Percentiles rank a stretch among this genome's conserved stretches.
Evolutionary conservation across 2,797 vertebrate genomes (phyloP).

Genomic region (Urophycis tenuis): DNA sequence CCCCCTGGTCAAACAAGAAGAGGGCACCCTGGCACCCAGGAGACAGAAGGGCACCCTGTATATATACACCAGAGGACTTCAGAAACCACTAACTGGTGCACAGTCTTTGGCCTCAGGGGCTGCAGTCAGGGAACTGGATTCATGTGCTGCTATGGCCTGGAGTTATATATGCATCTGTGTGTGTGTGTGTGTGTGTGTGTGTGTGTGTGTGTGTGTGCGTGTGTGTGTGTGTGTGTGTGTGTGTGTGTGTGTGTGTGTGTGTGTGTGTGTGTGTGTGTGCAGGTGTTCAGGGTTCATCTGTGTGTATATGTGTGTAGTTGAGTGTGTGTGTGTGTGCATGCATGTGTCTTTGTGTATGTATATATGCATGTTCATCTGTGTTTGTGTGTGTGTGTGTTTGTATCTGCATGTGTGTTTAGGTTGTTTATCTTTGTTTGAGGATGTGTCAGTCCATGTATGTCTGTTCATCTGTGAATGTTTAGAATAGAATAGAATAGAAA

Average conservation of each 20-base stretch:
- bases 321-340: not conserved
- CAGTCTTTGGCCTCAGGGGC: not conserved
- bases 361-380: conserved; percentile 9
- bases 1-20: not conserved
- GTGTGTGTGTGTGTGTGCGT: not conserved
- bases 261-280: not conserved
- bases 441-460: not conserved
- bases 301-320: not conserved
- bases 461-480: not conserved
- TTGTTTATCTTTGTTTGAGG: not conserved
- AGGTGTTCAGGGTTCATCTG: not conserved
- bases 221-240: not conserved
- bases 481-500: too few species aligned
- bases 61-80: not conserved
- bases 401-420: not conserved
- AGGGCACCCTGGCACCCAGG: too few species aligned
- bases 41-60: not conserved
- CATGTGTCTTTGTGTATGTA: too few species aligned
- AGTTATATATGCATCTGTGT: not conserved
- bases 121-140: conserved; percentile 1
- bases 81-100: conserved; percentile 1
- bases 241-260: not conserved
- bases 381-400: conserved; percentile 14
- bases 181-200: not conserved
- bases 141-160: conserved; percentile 6